phyloP scores from a whole-genome alignment of 1,140 invertebrate species.

The Drosophila micromelanica region DNA sequence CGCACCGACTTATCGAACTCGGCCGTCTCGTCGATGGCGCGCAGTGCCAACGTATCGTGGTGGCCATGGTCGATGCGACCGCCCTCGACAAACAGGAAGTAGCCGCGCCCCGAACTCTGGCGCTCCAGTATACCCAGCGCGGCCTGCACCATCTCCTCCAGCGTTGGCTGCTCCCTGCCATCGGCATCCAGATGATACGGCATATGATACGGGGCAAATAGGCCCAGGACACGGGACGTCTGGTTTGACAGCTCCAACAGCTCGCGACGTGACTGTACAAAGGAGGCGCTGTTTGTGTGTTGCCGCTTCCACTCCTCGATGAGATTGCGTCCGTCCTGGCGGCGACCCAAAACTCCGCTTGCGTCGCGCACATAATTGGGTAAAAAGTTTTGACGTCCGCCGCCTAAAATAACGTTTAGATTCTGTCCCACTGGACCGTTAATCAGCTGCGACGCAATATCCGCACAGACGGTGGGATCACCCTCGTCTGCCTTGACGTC shows the following conservation, averaged over 20 bases:
- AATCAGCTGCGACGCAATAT: constrained; percentile 91
- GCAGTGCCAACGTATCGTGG: constrained; percentile 87
- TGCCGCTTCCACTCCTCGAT: constrained; percentile 88
- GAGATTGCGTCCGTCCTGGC: constrained; percentile 89
- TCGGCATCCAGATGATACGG: constrained; percentile 86
- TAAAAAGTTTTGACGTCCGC: constrained; percentile 90
- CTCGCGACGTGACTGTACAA: constrained; percentile 87
- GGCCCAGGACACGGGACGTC: constrained; percentile 85
- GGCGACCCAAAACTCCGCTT: constrained; percentile 76
- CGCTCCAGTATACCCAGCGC: constrained; percentile 89
- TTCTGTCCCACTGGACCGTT: constrained; percentile 87
- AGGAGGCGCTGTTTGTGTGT: constrained; percentile 85
- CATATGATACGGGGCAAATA: constrained; percentile 86
- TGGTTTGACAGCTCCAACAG: constrained; percentile 84
- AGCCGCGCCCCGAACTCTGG: constrained; percentile 90
- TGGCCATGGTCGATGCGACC: constrained; percentile 91
- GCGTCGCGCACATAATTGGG: constrained; percentile 84
- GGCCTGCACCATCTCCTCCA: constrained; percentile 90
- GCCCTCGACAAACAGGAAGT: constrained; percentile 88
- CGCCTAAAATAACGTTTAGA: constrained; percentile 90
- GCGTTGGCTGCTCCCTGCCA: constrained; percentile 88
- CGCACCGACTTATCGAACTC: constrained; percentile 88
- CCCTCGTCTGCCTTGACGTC: constrained; percentile 85
- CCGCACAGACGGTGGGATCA: constrained; percentile 85
- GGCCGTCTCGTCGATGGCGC: constrained; percentile 89